These are phyloP conservation scores for Acomys russatus DNA, from an alignment of 2,797 vertebrate species.

Conservation along the genomic window DNA sequence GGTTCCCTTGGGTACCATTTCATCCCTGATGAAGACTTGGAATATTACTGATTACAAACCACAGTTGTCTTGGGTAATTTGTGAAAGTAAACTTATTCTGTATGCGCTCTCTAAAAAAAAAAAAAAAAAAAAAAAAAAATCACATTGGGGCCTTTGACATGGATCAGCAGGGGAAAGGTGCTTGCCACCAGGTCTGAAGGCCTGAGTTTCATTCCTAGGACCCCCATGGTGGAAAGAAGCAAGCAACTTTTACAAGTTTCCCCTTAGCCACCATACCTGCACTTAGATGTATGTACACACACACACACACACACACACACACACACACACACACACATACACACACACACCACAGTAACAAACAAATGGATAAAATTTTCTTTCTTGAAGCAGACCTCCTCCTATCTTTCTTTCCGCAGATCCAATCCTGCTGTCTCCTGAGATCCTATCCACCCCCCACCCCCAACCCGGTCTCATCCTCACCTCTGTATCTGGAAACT, in stretches of 20 bases:
- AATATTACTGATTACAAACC: background rate
- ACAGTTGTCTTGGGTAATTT: background rate
- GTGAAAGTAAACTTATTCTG: slow-evolving; percentile 32
- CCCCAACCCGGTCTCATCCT: too few species aligned
- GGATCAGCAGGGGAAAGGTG: background rate
- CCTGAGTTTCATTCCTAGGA: background rate
- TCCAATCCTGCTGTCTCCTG: background rate
- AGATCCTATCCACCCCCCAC: background rate
- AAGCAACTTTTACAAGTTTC: background rate
- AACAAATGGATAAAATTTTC: background rate
- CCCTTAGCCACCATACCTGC: background rate
- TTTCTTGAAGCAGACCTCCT: background rate
- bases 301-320: background rate
- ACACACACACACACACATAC: background rate
- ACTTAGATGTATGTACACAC: fast-evolving
- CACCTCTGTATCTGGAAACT: background rate
- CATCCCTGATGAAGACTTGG: background rate
- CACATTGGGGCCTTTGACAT: background rate
- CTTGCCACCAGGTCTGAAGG: background rate
- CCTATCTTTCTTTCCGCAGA: background rate
- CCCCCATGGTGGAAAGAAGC: background rate
- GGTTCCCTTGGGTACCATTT: background rate
- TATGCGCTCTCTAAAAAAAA: slow-evolving; percentile 35
- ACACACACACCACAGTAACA: background rate
- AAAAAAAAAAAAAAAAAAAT: too few species aligned